Conservation (phyloP, 2,113 vertebrate genomes). For the Himantopus leucocephalus region DNA sequence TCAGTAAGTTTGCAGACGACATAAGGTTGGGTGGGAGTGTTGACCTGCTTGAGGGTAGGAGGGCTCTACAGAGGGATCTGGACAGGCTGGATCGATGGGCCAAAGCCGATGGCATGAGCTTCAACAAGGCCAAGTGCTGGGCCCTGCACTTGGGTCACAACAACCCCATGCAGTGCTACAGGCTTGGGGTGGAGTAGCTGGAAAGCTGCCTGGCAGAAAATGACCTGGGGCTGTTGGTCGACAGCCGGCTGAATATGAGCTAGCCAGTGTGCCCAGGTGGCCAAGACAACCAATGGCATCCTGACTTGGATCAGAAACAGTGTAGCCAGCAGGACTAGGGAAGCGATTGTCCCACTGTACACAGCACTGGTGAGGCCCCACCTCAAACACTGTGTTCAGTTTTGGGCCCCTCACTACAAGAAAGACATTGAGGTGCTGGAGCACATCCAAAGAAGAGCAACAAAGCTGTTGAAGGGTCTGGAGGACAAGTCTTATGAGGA, state of each 20-base stretch:
- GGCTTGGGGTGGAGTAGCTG: neutral
- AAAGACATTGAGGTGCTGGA: neutral
- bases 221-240: accelerated
- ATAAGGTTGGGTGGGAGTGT: neutral
- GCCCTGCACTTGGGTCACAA: neutral
- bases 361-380: accelerated
- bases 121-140: neutral
- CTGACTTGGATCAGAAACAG: neutral
- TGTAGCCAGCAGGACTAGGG: neutral
- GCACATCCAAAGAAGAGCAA: neutral
- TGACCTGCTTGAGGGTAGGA: neutral
- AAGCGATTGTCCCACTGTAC: accelerated
- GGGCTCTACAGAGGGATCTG: neutral
- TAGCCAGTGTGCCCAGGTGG: neutral
- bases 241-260: accelerated
- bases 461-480: neutral
- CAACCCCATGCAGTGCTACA: accelerated
- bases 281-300: neutral
- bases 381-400: neutral
- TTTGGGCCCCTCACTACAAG: neutral
- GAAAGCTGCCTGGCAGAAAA: neutral
- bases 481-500: neutral
- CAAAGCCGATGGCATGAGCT: accelerated
- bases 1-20: neutral
- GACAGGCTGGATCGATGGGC: accelerated